Base-by-base conservation (phyloP, 2,113 vertebrate species). In the Forbesichthys papilliferus region DNA sequence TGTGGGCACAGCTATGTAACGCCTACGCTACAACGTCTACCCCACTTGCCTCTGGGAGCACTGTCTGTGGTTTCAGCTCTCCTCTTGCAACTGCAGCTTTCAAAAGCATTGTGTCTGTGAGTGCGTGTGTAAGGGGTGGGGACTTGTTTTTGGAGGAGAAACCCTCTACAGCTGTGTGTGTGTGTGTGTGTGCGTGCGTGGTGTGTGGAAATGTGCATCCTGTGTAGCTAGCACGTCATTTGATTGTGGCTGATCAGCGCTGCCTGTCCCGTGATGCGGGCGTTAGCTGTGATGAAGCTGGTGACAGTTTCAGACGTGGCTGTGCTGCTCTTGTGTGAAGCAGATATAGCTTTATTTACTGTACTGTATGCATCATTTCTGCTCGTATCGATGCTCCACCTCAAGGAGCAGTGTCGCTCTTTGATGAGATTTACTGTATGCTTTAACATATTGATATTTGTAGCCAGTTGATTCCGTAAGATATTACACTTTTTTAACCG, bases 1-100 rank as follows among this genome's bases (percentile, higher is more conserved):
- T 86, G 88, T 87, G 88, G 87, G 74, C 47, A 64, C 47, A 80
- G 68, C 80, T 60, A 76, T 83, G 72, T 69, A 69, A 68, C 57
- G 78, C 87, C 84, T 85, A 82, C 82, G 66, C 78, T 47, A 66
- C 76, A 3, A 60, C 63, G 76, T 84, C 81, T 81, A 75, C 69
- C 76, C 81, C 67, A 75, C 71, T 72, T 77, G 2, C 48, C 83
- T 83, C 73, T 71, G 58, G 66, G 70, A 74, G 7, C 12, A 52
- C 78, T 71, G 68, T 84, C 53, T 84, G 83, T 74, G 84, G 83
- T 84, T 76, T 82, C 73, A 73, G 74, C 75, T 34, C 73, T 77
- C 67, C 54, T 82, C 67, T 27, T 83, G 81, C 85, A 86, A 82
- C 68, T 78, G 85, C 75, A 65, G 53, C 68, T 71, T 14, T 78